Conservation (phyloP, 2,113 vertebrate genomes). For the Centropus bengalensis region DNA sequence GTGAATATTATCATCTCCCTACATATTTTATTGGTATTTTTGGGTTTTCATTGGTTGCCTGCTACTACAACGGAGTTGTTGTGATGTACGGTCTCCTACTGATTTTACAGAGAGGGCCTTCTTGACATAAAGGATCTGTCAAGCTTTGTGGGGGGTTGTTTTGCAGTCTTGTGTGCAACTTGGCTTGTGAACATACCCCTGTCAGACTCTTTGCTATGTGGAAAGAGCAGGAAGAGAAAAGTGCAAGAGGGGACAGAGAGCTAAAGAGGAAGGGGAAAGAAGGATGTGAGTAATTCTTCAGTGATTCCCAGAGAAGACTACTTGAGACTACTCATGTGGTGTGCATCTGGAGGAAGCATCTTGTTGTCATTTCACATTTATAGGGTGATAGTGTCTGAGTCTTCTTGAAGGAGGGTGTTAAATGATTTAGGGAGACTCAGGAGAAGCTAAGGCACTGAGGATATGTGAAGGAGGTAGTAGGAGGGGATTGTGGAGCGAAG, state of each 20-base stretch:
- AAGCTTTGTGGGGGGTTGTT: not conserved
- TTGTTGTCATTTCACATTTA: not conserved
- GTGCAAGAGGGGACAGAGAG: not conserved
- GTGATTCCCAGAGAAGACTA: not conserved
- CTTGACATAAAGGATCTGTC: not conserved
- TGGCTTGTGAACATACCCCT: not conserved
- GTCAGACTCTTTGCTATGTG: fast-evolving
- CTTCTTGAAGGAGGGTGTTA: not conserved
- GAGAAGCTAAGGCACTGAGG: not conserved
- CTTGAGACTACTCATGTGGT: not conserved
- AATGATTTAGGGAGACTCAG: not conserved
- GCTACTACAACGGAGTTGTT: not conserved
- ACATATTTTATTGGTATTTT: not conserved
- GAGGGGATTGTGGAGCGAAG: not conserved
- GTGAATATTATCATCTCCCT: not conserved
- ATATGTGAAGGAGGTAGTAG: not conserved
- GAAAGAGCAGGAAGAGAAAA: not conserved
- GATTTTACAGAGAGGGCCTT: not conserved
- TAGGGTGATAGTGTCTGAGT: not conserved
- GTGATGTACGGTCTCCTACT: not conserved
- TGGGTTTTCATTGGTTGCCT: not conserved
- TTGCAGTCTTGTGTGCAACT: not conserved
- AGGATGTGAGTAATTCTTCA: not conserved
- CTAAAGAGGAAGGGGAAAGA: not conserved
- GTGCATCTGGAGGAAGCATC: not conserved